These are phyloP conservation scores for Lutjanus argentimaculatus DNA, from an alignment of 2,797 vertebrate genomes.

Conservation along the genomic window DNA sequence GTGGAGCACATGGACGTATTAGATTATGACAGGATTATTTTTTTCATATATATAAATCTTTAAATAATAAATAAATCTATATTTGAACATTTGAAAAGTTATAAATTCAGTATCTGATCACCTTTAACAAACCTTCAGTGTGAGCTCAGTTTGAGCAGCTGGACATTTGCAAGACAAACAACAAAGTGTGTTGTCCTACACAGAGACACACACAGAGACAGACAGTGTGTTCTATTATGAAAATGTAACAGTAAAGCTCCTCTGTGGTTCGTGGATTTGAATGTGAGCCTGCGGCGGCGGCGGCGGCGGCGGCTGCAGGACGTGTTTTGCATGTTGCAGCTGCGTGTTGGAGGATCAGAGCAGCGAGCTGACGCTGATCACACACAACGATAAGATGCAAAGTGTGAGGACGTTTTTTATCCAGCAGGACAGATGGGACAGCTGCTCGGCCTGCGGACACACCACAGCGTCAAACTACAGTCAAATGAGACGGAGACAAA, in stretches of 20 bases:
- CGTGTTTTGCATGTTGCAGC: constrained; percentile 23
- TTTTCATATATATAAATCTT: too few relatives aligned
- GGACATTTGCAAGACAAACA: constrained; percentile 16
- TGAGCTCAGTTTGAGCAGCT: not conserved
- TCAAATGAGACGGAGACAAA: too few relatives aligned
- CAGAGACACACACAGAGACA: too few relatives aligned
- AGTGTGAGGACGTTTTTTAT: not conserved
- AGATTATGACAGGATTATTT: too few relatives aligned
- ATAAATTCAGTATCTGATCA: too few relatives aligned
- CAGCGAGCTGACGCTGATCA: not conserved
- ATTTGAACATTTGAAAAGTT: too few relatives aligned
- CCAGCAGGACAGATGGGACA: too few relatives aligned
- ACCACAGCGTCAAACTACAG: not conserved
- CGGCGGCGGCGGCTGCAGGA: not conserved
- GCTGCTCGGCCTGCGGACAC: too few relatives aligned
- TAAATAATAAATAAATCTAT: too few relatives aligned
- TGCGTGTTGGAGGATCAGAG: constrained; percentile 7
- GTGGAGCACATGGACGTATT: too few relatives aligned
- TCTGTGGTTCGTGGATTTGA: not conserved
- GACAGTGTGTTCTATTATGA: not conserved
- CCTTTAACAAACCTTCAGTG: too few relatives aligned
- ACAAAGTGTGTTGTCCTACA: not conserved
- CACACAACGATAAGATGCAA: constrained; percentile 31
- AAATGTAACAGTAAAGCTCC: constrained; percentile 7
- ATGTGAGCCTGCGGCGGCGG: not conserved